phyloP scores from a whole-genome alignment of 1,140 invertebrate species.

The Drosophila bocki region DNA sequence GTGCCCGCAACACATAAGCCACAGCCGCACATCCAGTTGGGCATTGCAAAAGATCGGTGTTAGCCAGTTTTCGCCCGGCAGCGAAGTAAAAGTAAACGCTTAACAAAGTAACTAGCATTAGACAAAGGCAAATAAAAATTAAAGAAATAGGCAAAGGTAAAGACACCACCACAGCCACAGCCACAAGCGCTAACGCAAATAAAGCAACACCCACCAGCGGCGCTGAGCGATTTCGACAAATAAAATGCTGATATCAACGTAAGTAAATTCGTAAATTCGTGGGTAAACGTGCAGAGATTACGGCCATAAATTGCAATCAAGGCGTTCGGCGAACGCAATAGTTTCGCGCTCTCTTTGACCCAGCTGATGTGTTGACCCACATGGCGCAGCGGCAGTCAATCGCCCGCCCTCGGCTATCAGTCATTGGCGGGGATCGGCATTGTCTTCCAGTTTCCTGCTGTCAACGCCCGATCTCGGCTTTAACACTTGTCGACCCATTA shows the following conservation, averaged over 20 bases:
- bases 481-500: constrained; percentile 64
- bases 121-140: constrained; percentile 50
- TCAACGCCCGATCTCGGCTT: constrained; percentile 57
- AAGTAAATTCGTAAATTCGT: constrained; percentile 73
- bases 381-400: constrained; percentile 40
- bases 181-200: constrained; percentile 25
- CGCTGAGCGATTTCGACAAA: constrained; percentile 29
- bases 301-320: constrained; percentile 65
- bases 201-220: constrained; percentile 59
- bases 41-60: constrained; percentile 68
- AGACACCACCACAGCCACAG: constrained; percentile 11
- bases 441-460: constrained; percentile 61
- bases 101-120: constrained; percentile 61
- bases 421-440: constrained; percentile 36
- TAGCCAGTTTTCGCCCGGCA: constrained; percentile 15
- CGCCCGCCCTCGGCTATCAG: constrained; percentile 14
- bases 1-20: constrained; percentile 64
- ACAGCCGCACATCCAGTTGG: constrained; percentile 57
- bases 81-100: constrained; percentile 65
- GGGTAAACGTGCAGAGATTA: constrained; percentile 48
- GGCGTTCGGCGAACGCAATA: constrained; percentile 38
- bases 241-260: constrained; percentile 80
- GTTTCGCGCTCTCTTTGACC: constrained; percentile 52
- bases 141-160: constrained; percentile 35
- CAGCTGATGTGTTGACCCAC: constrained; percentile 70